Evolutionary conservation across 2,113 vertebrate genomes (phyloP), one percentile per base, ranked within the genome.

Genomic region (Thoracochromis brauschi): DNA sequence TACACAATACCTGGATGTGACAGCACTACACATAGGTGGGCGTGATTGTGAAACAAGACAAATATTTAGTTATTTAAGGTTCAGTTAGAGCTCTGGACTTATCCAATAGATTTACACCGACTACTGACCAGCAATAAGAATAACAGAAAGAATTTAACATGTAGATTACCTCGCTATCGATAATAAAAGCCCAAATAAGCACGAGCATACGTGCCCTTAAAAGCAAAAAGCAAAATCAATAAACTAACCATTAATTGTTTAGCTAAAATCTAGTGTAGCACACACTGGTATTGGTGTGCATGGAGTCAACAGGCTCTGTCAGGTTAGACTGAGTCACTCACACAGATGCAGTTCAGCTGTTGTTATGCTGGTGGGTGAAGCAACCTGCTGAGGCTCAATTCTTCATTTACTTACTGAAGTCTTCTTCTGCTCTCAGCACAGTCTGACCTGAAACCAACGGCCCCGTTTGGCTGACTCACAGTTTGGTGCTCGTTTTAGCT

Each of bases 331-430:
- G 45, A 31, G 17, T 51, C 26, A 51, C 71, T 75, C 71, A 12
- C 71, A 75, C 42, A 75, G 40, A 26, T 78, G 21, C 7, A 49
- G 17, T 31, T 78, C 51, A 78, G 73, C 73, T 78, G 45, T 5
- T 75, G 71, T 31, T 75, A 29, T 47, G 38, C 26, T 75, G 14
- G 2, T 78, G 71, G 49, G 42, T 12, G 24, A 78, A 78, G 73
- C 45, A 51, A 78, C 4, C 45, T 51, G 73, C 45, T 78, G 73
- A 51, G 73, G 73, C 45, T 78, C 73, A 0, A 51, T n/a, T 19
- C 73, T n/a, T 78, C 45, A 78, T 19, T 49, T 78, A 78, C 45
- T 75, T 75, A 49, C 45, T 13, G 10, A 78, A 78, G 42, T n/a
- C 9, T 49, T 49, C 49, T n/a, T 13, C 24, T 78, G 71, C 65